Base-by-base conservation (phyloP, 2,113 vertebrate genomes). In the Gnathonemus longibarbis region DNA sequence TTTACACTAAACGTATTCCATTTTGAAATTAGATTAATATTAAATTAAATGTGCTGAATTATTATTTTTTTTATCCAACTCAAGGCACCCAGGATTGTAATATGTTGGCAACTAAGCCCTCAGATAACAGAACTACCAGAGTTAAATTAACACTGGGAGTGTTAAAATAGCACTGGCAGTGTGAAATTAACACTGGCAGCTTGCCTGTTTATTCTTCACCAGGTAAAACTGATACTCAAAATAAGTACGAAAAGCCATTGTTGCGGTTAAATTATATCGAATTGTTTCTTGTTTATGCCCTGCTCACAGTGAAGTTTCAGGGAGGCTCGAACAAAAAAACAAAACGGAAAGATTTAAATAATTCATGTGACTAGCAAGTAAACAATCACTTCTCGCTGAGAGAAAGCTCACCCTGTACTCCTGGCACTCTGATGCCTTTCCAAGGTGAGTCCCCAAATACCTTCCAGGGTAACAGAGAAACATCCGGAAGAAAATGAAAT, bases 21-120 rank as follows among this genome's bases (percentile, higher is more conserved):
- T 83, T 56, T 52, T 87, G 11, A 90, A 87, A 92, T 89, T 94
- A 93, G 90, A 86, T 93, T 94, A 94, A 95, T 94, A 96, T 91
- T 84, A 94, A 94, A 94, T 95, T 89, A 88, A 91, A 93, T 77
- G 93, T 93, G 94, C 92, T 91, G 92, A 94, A 92, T 90, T 84
- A 48, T 48, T 13, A 46, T 84, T 84, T 39, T 80, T 94, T 93
- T 90, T 93, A 94, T 93, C 95, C 95, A 94, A 96, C 96, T 97
- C 96, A 95, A 97, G 97, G 97, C 97, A 96, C 96, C 95, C 96
- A 95, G 96, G 96, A 96, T 93, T 96, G 89, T 93, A 93, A 94
- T 92, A 93, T 92, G 94, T 97, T 96, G 97, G 97, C 97, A 96
- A 95, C 94, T 94, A 94, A 93, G 91, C 92, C 83, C 83, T 46